These are phyloP conservation scores for Chloroclysta siterata DNA, from an alignment of 2,888 invertebrate genomes.

Conservation along the genomic window DNA sequence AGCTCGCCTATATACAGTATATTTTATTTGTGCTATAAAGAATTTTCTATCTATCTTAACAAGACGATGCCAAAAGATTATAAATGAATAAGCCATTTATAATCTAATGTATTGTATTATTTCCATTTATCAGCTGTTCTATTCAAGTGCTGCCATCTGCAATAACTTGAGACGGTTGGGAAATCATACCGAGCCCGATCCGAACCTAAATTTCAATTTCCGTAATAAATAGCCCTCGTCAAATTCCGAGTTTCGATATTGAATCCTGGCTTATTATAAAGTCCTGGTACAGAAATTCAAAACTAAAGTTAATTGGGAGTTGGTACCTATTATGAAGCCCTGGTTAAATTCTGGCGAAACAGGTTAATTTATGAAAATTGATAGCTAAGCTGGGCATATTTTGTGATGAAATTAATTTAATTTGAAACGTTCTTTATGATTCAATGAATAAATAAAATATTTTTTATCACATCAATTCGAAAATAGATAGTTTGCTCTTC, in stretches of 20 bases:
- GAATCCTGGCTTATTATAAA: slow-evolving; percentile 25
- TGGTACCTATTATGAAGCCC: slow-evolving; percentile 7
- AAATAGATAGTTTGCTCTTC: too few relatives aligned
- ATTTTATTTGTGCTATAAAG: too few relatives aligned
- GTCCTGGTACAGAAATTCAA: slow-evolving; percentile 22
- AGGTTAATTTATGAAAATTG: slow-evolving; percentile 20
- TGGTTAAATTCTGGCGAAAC: slow-evolving; percentile 10
- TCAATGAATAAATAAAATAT: too few relatives aligned
- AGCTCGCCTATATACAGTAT: too few relatives aligned
- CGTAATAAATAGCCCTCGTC: slow-evolving; percentile 22
- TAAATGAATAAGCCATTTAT: neutral
- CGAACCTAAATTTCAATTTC: slow-evolving; percentile 20
- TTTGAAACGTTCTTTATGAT: neutral
- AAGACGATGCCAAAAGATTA: neutral
- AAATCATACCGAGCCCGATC: slow-evolving; percentile 6
- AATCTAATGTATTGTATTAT: neutral
- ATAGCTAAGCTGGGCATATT: slow-evolving; percentile 9
- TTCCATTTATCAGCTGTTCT: slow-evolving; percentile 1
- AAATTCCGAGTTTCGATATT: slow-evolving; percentile 22
- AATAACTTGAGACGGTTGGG: slow-evolving; percentile 24
- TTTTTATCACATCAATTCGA: too few relatives aligned
- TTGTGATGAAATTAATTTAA: slow-evolving; percentile 1
- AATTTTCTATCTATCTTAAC: too few relatives aligned
- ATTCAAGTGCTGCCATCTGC: slow-evolving; percentile 14
- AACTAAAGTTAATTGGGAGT: slow-evolving; percentile 23